phyloP scores from a whole-genome alignment of 1,140 invertebrate genomes.

The Dysdera silvatica region DNA sequence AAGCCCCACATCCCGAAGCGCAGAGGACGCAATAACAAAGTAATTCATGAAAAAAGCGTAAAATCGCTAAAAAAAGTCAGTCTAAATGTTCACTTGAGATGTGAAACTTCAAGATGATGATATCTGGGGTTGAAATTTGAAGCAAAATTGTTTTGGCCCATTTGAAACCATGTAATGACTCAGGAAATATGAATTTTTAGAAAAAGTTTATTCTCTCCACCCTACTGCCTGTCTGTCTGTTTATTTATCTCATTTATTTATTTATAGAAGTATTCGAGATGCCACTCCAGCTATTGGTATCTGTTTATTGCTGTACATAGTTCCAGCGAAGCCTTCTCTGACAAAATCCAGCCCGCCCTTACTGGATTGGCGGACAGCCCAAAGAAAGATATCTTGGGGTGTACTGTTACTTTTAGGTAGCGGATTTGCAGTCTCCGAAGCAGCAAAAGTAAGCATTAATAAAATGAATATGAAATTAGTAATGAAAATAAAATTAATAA shows the following conservation, averaged over 20 bases:
- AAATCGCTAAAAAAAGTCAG: too few relatives aligned
- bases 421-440: conserved; percentile 79
- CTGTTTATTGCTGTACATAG: conserved; percentile 66
- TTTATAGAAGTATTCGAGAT: conserved; percentile 54
- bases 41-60: too few relatives aligned
- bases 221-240: too few relatives aligned
- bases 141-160: too few relatives aligned
- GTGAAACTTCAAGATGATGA: too few relatives aligned
- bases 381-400: conserved; percentile 48
- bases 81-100: too few relatives aligned
- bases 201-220: too few relatives aligned
- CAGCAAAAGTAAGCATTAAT: conserved; percentile 51
- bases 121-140: too few relatives aligned
- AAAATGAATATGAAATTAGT: neutral
- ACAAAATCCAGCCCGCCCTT: conserved; percentile 32
- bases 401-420: conserved; percentile 55
- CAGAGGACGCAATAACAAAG: too few relatives aligned
- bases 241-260: neutral
- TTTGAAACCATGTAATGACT: too few relatives aligned
- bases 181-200: too few relatives aligned
- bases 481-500: neutral
- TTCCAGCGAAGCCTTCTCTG: conserved; percentile 59
- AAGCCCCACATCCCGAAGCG: too few relatives aligned
- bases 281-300: conserved; percentile 74
- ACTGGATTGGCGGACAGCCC: conserved; percentile 43